A percentile compares a stretch with the other conserved stretches of the same genome.
Conservation (phyloP, 1,140 invertebrate genomes). For the Macrobrachium rosenbergii region DNA sequence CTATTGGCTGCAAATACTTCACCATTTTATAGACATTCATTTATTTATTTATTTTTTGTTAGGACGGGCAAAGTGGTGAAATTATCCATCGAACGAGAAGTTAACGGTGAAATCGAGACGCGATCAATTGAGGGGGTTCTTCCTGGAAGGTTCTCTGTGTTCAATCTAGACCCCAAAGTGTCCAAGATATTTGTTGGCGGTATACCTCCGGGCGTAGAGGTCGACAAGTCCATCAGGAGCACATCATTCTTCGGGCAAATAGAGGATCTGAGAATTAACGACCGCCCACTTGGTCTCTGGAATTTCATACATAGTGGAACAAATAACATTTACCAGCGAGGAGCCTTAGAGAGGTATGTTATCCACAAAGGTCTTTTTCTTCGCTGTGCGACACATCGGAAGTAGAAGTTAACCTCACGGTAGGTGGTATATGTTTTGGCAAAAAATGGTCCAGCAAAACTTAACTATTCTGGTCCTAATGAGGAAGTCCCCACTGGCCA, state of each 20-base stretch:
- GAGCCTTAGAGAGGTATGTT: conserved; percentile 79
- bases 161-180: conserved; percentile 83
- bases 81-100: conserved; percentile 82
- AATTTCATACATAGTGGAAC: conserved; percentile 83
- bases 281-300: conserved; percentile 92
- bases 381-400: not conserved
- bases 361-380: not conserved
- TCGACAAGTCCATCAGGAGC: conserved; percentile 74
- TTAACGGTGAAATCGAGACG: conserved; percentile 77
- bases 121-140: conserved; percentile 75
- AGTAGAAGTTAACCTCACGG: too few relatives aligned
- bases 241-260: conserved; percentile 89
- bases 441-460: too few relatives aligned
- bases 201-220: conserved; percentile 64
- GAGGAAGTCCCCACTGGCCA: too few relatives aligned
- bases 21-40: not conserved
- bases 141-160: conserved; percentile 81
- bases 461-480: too few relatives aligned
- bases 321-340: conserved; percentile 77
- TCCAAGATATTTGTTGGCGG: conserved; percentile 59
- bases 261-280: conserved; percentile 91
- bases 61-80: conserved; percentile 87
- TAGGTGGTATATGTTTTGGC: too few relatives aligned
- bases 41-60: not conserved
- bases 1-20: not conserved